These are phyloP conservation scores for Canis aureus DNA, from an alignment of 2,113 vertebrate genomes.

Conservation along the genomic window DNA sequence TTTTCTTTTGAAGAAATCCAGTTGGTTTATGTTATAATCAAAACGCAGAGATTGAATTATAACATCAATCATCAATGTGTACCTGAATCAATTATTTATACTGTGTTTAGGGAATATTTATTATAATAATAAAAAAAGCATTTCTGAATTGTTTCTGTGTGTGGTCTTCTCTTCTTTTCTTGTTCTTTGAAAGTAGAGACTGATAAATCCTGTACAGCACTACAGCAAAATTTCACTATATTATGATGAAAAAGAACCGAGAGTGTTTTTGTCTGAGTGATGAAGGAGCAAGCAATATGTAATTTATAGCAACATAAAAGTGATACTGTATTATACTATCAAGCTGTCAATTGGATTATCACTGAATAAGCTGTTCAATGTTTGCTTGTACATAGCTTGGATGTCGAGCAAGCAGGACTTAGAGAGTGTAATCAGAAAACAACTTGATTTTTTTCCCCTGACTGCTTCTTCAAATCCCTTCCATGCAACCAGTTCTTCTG, in stretches of 20 bases:
- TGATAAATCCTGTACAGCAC: conserved; percentile 25
- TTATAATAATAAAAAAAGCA: conserved; percentile 55
- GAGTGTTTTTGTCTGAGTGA: conserved; percentile 67
- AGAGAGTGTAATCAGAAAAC: conserved; percentile 10
- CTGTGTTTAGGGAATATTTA: conserved; percentile 62
- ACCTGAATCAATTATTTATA: conserved; percentile 66
- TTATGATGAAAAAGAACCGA: conserved; percentile 63
- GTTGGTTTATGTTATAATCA: conserved; percentile 63
- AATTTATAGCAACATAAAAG: conserved; percentile 67
- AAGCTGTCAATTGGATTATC: conserved; percentile 68
- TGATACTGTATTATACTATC: conserved; percentile 38
- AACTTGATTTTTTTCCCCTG: not conserved
- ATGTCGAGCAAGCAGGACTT: not conserved
- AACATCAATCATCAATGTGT: conserved; percentile 46
- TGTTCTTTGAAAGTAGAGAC: conserved; percentile 50
- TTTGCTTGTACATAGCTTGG: conserved; percentile 28
- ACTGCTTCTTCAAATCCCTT: not conserved
- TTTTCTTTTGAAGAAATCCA: conserved; percentile 64
- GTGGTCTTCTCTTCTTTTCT: not conserved
- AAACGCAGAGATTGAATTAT: conserved; percentile 59
- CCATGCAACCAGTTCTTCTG: not conserved
- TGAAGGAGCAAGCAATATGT: conserved; percentile 1
- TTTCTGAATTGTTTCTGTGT: conserved; percentile 61
- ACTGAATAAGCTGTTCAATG: conserved; percentile 32
- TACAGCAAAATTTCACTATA: not conserved